Percentiles rank a stretch among this genome's conserved stretches.
Conservation (phyloP, 1,140 invertebrate genomes). For the Drosophila rhopaloa region DNA sequence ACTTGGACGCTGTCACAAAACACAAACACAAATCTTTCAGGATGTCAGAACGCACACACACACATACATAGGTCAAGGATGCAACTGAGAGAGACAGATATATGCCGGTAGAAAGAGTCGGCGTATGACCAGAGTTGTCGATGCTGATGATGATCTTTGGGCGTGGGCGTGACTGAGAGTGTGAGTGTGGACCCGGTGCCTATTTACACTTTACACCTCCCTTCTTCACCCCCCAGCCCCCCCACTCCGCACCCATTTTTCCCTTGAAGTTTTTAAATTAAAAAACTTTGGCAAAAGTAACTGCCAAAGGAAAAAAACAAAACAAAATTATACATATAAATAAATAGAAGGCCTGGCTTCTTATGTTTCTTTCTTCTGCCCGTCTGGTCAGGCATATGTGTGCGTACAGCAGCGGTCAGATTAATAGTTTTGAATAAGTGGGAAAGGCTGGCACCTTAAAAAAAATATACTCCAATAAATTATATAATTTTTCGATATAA, state of each 20-base stretch:
- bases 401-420: slow-evolving; percentile 1
- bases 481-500: too few relatives aligned
- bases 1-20: slow-evolving; percentile 73
- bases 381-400: slow-evolving; percentile 20
- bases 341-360: slow-evolving; percentile 13
- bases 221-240: not conserved
- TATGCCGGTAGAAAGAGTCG: not conserved
- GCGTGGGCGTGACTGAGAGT: not conserved
- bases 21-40: slow-evolving; percentile 74
- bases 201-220: slow-evolving; percentile 61
- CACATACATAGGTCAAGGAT: slow-evolving; percentile 58
- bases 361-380: not conserved
- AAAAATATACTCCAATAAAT: too few relatives aligned
- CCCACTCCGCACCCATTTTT: slow-evolving; percentile 13
- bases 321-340: slow-evolving; percentile 40
- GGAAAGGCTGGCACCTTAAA: too few relatives aligned
- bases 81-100: slow-evolving; percentile 21
- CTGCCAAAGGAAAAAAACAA: slow-evolving; percentile 39
- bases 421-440: not conserved
- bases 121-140: slow-evolving; percentile 4
- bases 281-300: slow-evolving; percentile 69
- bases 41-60: slow-evolving; percentile 38
- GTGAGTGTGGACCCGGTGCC: slow-evolving; percentile 16
- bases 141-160: slow-evolving; percentile 23
- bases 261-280: slow-evolving; percentile 75